Evolutionary conservation across 92 coral and sea anemone genomes (phyloP).

Genomic region (Epizoanthus ramosus): DNA sequence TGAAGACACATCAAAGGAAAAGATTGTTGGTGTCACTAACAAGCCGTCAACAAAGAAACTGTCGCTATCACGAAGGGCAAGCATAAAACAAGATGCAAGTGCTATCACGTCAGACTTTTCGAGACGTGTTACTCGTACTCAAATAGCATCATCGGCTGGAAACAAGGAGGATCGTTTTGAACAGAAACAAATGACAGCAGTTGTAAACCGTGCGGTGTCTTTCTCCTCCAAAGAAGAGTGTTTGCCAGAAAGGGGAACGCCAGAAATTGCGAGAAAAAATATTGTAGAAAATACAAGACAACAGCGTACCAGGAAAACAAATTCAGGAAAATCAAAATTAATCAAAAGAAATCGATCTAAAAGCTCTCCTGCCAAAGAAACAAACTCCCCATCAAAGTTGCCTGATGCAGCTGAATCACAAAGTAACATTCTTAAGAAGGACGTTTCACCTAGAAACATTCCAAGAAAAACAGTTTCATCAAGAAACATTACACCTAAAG

Average conservation of each 20-base stretch:
- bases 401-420: too few species aligned
- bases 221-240: background rate
- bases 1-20: background rate
- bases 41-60: background rate
- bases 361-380: background rate
- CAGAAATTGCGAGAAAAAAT: background rate
- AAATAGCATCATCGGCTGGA: background rate
- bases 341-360: background rate
- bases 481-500: background rate
- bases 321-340: background rate
- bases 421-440: background rate
- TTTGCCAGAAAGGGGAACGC: background rate
- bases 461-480: background rate
- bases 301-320: background rate
- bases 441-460: background rate
- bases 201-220: background rate
- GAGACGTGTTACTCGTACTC: background rate
- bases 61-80: background rate
- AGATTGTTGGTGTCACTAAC: background rate
- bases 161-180: background rate
- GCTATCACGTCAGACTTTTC: background rate
- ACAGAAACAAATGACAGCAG: background rate
- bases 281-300: background rate
- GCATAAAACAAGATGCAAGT: background rate
- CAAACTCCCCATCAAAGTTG: background rate